These are phyloP conservation scores for Cynocephalus volans DNA, from an alignment of 2,113 vertebrate species.

Conservation along the genomic window DNA sequence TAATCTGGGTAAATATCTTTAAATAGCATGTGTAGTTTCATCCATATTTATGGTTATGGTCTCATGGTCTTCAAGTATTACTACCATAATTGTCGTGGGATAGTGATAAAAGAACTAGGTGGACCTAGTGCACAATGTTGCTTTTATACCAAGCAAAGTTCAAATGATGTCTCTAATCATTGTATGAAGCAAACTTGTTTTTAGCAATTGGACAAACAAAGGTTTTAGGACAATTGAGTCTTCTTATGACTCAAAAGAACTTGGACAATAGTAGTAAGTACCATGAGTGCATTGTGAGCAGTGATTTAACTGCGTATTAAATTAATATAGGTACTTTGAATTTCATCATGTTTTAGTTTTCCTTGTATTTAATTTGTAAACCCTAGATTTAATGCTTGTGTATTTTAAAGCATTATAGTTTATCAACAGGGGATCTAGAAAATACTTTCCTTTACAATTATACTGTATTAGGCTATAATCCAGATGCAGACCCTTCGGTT, in stretches of 20 bases:
- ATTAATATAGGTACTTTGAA: neutral
- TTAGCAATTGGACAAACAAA: neutral
- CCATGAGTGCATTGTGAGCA: neutral
- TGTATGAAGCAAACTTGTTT: neutral
- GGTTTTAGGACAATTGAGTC: neutral
- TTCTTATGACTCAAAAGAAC: neutral
- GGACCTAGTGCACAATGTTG: neutral
- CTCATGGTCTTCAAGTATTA: neutral
- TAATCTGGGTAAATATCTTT: neutral
- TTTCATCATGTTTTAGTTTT: constrained; percentile 35
- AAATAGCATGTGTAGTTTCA: neutral
- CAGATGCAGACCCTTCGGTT: neutral
- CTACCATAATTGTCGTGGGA: neutral
- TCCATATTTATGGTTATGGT: neutral
- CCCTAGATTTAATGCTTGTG: neutral
- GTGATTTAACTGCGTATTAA: neutral
- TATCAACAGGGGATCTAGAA: neutral
- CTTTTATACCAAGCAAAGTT: neutral
- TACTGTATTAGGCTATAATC: neutral
- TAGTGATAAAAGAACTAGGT: neutral
- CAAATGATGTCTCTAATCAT: neutral
- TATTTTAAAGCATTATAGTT: neutral
- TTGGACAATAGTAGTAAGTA: neutral
- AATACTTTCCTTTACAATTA: neutral
- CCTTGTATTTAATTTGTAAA: neutral